A percentile compares a stretch with the other conserved stretches of the same genome.
These are phyloP conservation scores for Zaprionus tsacasi DNA, from an alignment of 1,140 invertebrate species.

Conservation along the genomic window DNA sequence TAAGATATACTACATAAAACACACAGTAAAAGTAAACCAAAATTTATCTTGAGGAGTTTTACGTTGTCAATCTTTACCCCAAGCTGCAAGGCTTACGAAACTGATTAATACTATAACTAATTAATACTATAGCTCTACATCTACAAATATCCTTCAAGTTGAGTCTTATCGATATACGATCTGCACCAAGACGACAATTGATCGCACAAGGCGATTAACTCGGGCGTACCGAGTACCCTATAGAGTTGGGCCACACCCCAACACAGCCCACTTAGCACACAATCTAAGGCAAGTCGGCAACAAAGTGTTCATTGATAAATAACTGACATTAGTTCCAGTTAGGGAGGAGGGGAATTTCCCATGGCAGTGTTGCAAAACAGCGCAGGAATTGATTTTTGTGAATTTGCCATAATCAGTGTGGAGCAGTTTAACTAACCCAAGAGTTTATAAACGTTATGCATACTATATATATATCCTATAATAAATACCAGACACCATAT, in stretches of 20 bases:
- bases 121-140: neutral
- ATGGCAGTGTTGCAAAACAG: conserved; percentile 46
- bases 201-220: conserved; percentile 11
- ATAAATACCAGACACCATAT: conserved; percentile 8
- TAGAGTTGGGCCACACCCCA: neutral
- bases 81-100: neutral
- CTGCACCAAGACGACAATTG: neutral
- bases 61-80: neutral
- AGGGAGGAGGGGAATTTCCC: conserved; percentile 39
- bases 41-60: too few species aligned
- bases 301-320: conserved; percentile 69
- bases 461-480: neutral
- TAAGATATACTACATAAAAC: too few species aligned
- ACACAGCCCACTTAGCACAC: neutral
- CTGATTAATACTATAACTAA: neutral
- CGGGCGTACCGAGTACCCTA: neutral
- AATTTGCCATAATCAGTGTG: conserved; percentile 50
- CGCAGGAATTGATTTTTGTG: conserved; percentile 9
- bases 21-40: too few species aligned
- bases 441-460: neutral
- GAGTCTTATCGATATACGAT: neutral
- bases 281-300: conserved; percentile 7
- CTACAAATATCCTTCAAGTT: conserved; percentile 3
- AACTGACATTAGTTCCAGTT: conserved; percentile 63
- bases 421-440: neutral